phyloP scores from a whole-genome alignment of 2,113 vertebrate species.

The Lonchura striata region DNA sequence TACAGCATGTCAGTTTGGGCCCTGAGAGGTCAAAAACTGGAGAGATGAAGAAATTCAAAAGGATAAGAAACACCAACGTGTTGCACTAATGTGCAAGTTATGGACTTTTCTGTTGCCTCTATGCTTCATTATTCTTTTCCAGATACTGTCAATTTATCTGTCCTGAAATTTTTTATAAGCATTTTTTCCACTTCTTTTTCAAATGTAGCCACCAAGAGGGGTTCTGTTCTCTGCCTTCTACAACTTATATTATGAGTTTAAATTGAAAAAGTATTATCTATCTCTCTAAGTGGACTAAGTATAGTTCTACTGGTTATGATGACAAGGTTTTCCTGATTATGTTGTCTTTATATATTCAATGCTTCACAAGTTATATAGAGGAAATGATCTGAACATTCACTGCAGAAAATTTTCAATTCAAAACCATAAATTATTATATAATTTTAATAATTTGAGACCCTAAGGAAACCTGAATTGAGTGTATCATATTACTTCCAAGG shows the following conservation, averaged over 20 bases:
- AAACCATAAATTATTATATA: neutral
- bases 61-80: neutral
- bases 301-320: neutral
- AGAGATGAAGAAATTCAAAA: neutral
- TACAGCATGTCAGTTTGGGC: neutral
- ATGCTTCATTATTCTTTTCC: neutral
- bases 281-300: neutral
- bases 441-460: neutral
- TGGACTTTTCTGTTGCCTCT: neutral
- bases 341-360: neutral
- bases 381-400: neutral
- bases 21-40: neutral
- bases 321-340: too few species aligned
- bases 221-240: neutral
- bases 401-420: neutral
- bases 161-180: neutral
- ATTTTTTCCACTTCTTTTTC: neutral
- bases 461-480: neutral
- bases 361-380: neutral
- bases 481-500: neutral
- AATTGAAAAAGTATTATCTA: neutral
- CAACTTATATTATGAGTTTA: neutral
- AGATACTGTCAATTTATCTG: neutral
- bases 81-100: neutral
- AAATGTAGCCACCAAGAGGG: neutral